phyloP scores from a whole-genome alignment of 1,140 invertebrate species.

The Diachasmimorpha longicaudata region DNA sequence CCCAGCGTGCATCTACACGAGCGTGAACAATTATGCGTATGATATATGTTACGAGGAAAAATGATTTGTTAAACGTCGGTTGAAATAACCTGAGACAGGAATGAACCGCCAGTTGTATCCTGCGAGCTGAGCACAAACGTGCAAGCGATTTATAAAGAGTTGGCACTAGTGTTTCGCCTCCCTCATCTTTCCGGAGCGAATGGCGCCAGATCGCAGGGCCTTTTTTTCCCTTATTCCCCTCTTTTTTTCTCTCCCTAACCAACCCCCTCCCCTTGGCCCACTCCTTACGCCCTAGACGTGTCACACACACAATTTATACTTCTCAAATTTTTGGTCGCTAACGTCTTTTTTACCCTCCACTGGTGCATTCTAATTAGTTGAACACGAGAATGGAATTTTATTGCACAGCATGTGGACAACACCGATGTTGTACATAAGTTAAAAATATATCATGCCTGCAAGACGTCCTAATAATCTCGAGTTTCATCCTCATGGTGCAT shows the following conservation, averaged over 20 bases:
- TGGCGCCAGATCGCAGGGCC: conserved; percentile 19
- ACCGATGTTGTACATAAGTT: conserved; percentile 5
- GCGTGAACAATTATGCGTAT: conserved; percentile 29
- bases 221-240: not conserved
- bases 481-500: not conserved
- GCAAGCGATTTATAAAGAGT: conserved; percentile 52
- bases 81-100: conserved; percentile 43
- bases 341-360: conserved; percentile 10
- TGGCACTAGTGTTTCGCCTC: not conserved
- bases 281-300: conserved; percentile 11
- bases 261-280: no score
- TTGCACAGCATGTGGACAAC: conserved; percentile 23
- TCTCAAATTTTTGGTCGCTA: not conserved
- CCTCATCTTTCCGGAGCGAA: conserved; percentile 13
- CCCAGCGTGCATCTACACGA: conserved; percentile 26
- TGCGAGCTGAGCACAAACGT: conserved; percentile 31
- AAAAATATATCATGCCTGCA: not conserved
- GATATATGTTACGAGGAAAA: conserved; percentile 31
- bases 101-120: not conserved
- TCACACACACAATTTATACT: conserved; percentile 21
- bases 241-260: not conserved
- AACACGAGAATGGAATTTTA: conserved; percentile 27
- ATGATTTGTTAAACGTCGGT: conserved; percentile 55
- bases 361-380: conserved; percentile 27
- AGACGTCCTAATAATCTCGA: conserved; percentile 11